Evolutionary conservation across 2,113 vertebrate genomes (phyloP).

Genomic region (Heterotis niloticus): DNA sequence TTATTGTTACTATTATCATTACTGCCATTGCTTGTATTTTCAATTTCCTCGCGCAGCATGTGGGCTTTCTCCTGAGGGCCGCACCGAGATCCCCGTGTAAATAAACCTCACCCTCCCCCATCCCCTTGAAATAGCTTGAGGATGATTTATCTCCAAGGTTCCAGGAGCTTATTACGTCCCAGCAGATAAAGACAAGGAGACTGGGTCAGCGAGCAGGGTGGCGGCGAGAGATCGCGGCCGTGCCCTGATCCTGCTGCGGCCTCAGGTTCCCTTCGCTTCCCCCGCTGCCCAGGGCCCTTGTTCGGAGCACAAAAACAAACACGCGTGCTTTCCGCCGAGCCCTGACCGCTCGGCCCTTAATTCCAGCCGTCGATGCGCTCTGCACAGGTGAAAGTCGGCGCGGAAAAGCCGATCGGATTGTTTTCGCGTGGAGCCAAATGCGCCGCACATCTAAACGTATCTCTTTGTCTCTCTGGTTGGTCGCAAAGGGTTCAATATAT

Average conservation of each 20-base stretch:
- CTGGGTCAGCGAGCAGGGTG: background rate
- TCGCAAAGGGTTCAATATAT: too few species aligned
- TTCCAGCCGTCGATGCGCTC: too few species aligned
- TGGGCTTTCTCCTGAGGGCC: slow-evolving; percentile 28
- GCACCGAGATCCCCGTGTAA: slow-evolving; percentile 2
- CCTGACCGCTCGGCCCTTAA: too few species aligned
- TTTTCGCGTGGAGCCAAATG: too few species aligned
- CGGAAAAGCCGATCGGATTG: too few species aligned
- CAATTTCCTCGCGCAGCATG: slow-evolving; percentile 38
- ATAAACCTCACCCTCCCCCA: background rate
- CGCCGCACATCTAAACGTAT: too few species aligned
- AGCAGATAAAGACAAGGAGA: slow-evolving; percentile 20
- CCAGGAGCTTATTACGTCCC: slow-evolving; percentile 5
- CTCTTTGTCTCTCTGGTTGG: too few species aligned
- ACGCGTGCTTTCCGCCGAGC: background rate
- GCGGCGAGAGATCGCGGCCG: background rate
- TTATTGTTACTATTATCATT: slow-evolving; percentile 33
- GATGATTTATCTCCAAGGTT: slow-evolving; percentile 12
- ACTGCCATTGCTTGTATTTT: slow-evolving; percentile 45
- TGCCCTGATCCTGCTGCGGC: background rate
- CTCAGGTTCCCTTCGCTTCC: background rate
- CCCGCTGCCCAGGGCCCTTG: background rate
- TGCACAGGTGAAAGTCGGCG: too few species aligned
- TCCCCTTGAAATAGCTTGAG: background rate
- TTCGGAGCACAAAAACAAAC: background rate